These are phyloP conservation scores for Alces alces DNA, from an alignment of 2,113 vertebrate species.

Conservation along the genomic window DNA sequence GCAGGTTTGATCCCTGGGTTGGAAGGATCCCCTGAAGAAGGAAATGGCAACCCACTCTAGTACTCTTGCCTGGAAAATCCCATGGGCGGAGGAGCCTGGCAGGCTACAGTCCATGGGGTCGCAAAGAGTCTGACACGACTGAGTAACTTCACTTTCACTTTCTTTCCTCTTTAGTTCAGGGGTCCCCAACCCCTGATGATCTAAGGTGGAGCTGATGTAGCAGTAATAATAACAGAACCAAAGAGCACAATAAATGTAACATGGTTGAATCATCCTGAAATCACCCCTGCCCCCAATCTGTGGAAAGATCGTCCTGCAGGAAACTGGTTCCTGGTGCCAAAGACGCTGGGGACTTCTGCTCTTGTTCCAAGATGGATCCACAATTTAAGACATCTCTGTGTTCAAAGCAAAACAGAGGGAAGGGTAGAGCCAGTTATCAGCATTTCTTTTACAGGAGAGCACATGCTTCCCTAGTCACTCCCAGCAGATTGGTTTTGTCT, in stretches of 20 bases:
- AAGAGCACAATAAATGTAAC: not conserved
- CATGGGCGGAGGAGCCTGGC: not conserved
- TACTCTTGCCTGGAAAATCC: not conserved
- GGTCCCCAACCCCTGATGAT: not conserved
- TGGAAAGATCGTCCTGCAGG: not conserved
- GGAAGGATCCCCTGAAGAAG: not conserved
- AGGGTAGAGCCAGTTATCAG: not conserved
- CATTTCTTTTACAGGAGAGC: not conserved
- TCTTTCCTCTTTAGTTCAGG: not conserved
- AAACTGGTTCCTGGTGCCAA: not conserved
- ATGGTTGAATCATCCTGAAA: not conserved
- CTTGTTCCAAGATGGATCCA: not conserved
- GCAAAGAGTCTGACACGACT: not conserved
- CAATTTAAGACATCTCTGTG: not conserved
- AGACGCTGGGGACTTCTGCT: not conserved
- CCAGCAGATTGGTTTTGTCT: not conserved
- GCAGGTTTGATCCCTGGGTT: not conserved
- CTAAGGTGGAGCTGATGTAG: not conserved
- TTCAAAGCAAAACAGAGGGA: not conserved
- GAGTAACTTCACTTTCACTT: not conserved
- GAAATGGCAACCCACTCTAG: not conserved
- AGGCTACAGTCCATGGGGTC: not conserved
- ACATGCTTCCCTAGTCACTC: not conserved
- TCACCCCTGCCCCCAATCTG: not conserved
- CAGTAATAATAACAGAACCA: not conserved